These are phyloP conservation scores for Acanthaster planci DNA, from an alignment of 35 echinoderm and acorn worm species.

Conservation along the genomic window DNA sequence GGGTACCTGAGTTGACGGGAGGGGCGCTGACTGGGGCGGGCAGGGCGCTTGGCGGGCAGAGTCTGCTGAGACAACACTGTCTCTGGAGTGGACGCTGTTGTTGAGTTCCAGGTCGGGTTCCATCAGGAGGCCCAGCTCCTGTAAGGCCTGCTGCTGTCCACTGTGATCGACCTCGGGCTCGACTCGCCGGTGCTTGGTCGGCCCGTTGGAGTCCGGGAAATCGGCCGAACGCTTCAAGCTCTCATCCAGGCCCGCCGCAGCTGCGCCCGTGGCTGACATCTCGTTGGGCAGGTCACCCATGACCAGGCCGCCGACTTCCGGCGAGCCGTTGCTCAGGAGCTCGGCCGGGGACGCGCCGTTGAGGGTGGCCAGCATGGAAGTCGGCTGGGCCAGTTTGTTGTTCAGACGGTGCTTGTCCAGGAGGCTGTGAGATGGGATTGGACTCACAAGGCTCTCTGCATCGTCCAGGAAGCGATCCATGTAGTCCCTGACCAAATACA, in stretches of 20 bases:
- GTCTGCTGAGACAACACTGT: background rate
- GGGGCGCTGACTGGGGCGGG: background rate
- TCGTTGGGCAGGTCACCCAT: slow-evolving; percentile 82
- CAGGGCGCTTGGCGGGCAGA: background rate
- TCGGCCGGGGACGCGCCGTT: slow-evolving; percentile 45
- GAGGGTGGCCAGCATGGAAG: slow-evolving; percentile 39
- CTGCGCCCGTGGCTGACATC: slow-evolving; percentile 29
- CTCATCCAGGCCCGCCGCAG: background rate
- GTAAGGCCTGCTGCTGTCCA: too few species aligned
- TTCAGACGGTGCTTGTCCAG: slow-evolving; percentile 70
- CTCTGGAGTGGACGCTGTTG: background rate
- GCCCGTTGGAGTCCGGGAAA: background rate
- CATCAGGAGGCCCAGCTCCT: too few species aligned
- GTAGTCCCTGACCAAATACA: slow-evolving; percentile 71
- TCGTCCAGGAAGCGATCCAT: slow-evolving; percentile 98
- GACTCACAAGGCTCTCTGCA: slow-evolving; percentile 80
- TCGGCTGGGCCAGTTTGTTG: slow-evolving; percentile 46
- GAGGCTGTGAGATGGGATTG: slow-evolving; percentile 78
- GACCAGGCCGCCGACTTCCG: slow-evolving; percentile 69
- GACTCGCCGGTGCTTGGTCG: background rate
- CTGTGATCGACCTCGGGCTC: background rate
- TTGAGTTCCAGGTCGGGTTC: background rate
- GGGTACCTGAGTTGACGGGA: background rate
- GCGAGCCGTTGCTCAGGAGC: slow-evolving; percentile 78
- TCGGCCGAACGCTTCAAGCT: background rate